A percentile compares a stretch with the other conserved stretches of the same genome.
Evolutionary conservation across 2,113 vertebrate species (phyloP).

Genomic region (Pelobates fuscus): DNA sequence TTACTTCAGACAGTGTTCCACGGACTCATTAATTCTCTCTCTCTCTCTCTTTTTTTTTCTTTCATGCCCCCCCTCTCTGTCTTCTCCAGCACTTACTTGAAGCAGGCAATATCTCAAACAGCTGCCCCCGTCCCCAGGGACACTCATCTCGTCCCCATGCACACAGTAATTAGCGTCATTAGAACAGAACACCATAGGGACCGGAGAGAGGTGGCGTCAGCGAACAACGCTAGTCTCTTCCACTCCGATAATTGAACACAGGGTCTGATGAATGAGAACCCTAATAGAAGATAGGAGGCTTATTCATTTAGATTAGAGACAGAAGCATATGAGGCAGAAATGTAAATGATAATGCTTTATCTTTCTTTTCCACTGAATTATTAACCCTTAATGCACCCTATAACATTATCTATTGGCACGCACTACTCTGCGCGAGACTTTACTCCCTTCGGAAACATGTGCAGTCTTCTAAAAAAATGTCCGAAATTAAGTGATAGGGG

Average conservation of each 20-base stretch:
- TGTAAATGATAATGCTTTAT: constrained; percentile 1
- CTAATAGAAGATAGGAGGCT: constrained; percentile 30
- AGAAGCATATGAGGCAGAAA: not conserved
- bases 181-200: constrained; percentile 28
- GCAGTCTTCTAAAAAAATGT: no score
- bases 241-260: constrained; percentile 26
- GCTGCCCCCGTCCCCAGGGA: constrained; percentile 30
- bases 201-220: constrained; percentile 37
- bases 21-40: no score
- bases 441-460: no score
- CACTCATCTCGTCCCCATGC: constrained; percentile 11
- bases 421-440: no score
- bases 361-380: not conserved
- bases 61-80: not conserved
- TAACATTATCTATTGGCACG: no score
- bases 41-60: not conserved
- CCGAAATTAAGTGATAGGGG: no score
- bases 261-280: constrained; percentile 33
- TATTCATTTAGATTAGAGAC: constrained; percentile 37
- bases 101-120: constrained; percentile 1
- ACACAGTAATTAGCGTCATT: constrained; percentile 36
- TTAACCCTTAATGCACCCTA: no score
- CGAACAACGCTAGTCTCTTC: constrained; percentile 26
- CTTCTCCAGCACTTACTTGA: constrained; percentile 2
- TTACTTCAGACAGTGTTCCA: not conserved